phyloP scores from a whole-genome alignment of 2,113 vertebrate species.

The Chlamydotis undulata region DNA sequence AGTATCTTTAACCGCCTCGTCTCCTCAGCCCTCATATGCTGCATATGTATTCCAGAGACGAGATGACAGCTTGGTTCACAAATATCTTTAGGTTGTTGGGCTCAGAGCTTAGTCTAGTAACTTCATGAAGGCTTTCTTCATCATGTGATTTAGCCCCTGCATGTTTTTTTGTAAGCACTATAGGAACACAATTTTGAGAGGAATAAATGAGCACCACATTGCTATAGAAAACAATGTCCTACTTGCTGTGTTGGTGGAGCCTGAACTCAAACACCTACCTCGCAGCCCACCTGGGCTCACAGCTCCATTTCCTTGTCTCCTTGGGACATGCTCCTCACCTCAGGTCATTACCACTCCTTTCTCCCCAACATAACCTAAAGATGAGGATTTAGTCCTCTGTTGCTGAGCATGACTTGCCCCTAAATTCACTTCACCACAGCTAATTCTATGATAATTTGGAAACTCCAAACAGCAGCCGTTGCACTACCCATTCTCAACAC shows the following conservation, averaged over 20 bases:
- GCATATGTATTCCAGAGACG: not conserved
- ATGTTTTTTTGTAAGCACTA: not conserved
- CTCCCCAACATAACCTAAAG: not conserved
- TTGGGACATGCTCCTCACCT: not conserved
- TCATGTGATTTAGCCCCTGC: not conserved
- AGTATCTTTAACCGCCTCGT: not conserved
- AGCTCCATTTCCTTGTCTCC: not conserved
- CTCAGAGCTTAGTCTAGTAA: not conserved
- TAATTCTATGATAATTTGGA: not conserved
- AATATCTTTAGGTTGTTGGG: not conserved
- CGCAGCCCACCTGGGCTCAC: not conserved
- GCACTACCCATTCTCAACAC: not conserved
- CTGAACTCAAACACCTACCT: not conserved
- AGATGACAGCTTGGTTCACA: not conserved
- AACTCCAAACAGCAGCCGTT: not conserved
- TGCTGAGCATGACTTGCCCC: not conserved
- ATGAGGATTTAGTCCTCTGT: not conserved
- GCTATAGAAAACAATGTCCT: not conserved
- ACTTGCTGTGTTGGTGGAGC: not conserved
- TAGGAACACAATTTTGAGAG: not conserved
- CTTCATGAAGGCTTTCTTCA: not conserved
- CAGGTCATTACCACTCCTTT: not conserved
- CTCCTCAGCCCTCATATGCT: not conserved
- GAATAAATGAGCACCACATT: not conserved
- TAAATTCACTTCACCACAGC: not conserved